phyloP scores from a whole-genome alignment of 2,888 invertebrate species.

The Fragum fragum region DNA sequence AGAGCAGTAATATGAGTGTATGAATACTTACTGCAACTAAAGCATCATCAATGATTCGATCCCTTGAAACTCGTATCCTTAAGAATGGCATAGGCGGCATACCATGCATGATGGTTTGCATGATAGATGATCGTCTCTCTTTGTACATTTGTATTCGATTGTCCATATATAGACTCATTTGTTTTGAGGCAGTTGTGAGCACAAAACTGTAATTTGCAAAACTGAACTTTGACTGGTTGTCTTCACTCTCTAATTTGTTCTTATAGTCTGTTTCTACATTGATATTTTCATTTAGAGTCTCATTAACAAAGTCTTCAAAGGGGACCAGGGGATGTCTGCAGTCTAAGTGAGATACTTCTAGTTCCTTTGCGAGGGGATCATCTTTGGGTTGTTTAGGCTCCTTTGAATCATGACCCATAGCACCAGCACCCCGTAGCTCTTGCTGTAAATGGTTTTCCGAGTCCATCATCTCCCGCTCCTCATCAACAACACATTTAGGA shows the following conservation, averaged over 20 bases:
- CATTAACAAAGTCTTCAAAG: conserved; percentile 97
- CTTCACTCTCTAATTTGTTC: conserved; percentile 91
- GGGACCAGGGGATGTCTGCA: conserved; percentile 94
- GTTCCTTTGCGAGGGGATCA: conserved; percentile 90
- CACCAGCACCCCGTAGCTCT: conserved; percentile 77
- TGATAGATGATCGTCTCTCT: conserved; percentile 93
- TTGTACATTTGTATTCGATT: conserved; percentile 98
- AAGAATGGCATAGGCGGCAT: conserved; percentile 91
- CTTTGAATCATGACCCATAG: conserved; percentile 84
- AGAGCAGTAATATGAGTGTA: too few relatives aligned
- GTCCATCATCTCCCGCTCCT: conserved; percentile 78
- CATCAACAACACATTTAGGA: conserved; percentile 76
- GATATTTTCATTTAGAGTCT: conserved; percentile 95
- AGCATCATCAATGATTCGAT: conserved; percentile 96
- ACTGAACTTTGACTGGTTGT: conserved; percentile 88
- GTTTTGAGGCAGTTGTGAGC: conserved; percentile 96
- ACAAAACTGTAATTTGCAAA: conserved; percentile 97
- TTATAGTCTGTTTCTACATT: conserved; percentile 98
- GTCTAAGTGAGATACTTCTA: conserved; percentile 93
- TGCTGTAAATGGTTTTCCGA: conserved; percentile 71
- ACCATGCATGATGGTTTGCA: conserved; percentile 93
- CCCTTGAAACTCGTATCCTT: conserved; percentile 91
- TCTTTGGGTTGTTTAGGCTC: conserved; percentile 82
- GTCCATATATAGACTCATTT: conserved; percentile 96
- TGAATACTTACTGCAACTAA: conserved; percentile 91